Conservation (phyloP, 2,888 invertebrate species). For the Eulithis prunata region DNA sequence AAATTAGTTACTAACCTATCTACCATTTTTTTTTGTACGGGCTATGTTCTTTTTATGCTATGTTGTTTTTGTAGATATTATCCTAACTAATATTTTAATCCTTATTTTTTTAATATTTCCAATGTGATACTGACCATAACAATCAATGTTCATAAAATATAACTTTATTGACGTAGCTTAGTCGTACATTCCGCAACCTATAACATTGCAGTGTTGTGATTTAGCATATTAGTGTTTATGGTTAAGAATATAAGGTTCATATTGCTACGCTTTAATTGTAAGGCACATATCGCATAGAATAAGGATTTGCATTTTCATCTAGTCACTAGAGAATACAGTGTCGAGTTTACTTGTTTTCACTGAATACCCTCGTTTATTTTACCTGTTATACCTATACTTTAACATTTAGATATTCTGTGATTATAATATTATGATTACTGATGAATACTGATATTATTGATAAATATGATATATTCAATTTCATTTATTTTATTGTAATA, state of each 20-base stretch:
- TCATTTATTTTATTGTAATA: too few relatives aligned
- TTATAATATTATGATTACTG: too few relatives aligned
- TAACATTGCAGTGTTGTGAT: slow-evolving; percentile 69
- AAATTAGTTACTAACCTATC: too few relatives aligned
- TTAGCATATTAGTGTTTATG: slow-evolving; percentile 50
- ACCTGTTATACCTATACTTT: too few relatives aligned
- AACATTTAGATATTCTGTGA: too few relatives aligned
- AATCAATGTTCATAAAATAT: slow-evolving; percentile 5
- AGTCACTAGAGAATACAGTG: slow-evolving; percentile 42
- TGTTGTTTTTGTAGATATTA: too few relatives aligned
- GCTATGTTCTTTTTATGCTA: too few relatives aligned
- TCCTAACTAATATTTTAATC: too few relatives aligned
- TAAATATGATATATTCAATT: too few relatives aligned
- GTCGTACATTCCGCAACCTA: slow-evolving; percentile 50
- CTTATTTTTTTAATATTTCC: too few relatives aligned
- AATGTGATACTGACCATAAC: background rate
- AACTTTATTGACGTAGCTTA: background rate
- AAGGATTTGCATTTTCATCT: slow-evolving; percentile 44
- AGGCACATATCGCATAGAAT: slow-evolving; percentile 64
- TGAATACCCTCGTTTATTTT: background rate
- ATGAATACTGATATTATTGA: too few relatives aligned
- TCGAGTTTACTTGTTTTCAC: background rate
- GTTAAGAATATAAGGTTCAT: slow-evolving; percentile 48
- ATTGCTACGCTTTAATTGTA: slow-evolving; percentile 58
- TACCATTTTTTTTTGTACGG: too few relatives aligned